Conservation (phyloP, 2,888 invertebrate genomes). For the Lepidocyrtoides sp. region DNA sequence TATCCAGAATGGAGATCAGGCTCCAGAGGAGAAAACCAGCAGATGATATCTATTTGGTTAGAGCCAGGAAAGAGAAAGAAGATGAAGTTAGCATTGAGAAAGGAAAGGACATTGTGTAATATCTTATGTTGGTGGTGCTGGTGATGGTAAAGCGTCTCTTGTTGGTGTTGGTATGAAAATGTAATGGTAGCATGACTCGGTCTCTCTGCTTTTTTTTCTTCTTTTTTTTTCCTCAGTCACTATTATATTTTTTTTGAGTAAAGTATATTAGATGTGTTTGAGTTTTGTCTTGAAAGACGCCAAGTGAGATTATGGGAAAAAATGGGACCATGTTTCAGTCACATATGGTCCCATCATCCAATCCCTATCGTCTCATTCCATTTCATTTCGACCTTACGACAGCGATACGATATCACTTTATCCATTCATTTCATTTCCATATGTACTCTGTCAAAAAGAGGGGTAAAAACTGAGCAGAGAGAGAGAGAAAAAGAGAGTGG, state of each 20-base stretch:
- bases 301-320: constrained; percentile 71
- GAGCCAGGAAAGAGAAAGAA: constrained; percentile 10
- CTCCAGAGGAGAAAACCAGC: not conserved
- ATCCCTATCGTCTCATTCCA: constrained; percentile 75
- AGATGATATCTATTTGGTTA: constrained; percentile 62
- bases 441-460: constrained; percentile 71
- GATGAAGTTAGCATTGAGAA: constrained; percentile 51
- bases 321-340: constrained; percentile 79
- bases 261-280: constrained; percentile 57
- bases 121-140: constrained; percentile 43
- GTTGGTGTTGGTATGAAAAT: constrained; percentile 41
- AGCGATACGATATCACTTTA: constrained; percentile 77
- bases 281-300: constrained; percentile 70
- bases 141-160: not conserved
- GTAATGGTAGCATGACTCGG: constrained; percentile 43
- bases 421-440: constrained; percentile 79
- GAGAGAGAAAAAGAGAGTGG: constrained; percentile 4
- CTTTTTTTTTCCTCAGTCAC: not conserved
- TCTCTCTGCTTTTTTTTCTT: constrained; percentile 14
- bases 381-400: constrained; percentile 75
- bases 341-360: constrained; percentile 77
- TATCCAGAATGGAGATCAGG: constrained; percentile 54
- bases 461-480: too few species aligned
- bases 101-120: constrained; percentile 42
- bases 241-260: not conserved